A percentile compares a stretch with the other conserved stretches of the same genome.
Conservation (phyloP, 1,140 invertebrate genomes). For the honey bee (Apis mellifera) region DNA sequence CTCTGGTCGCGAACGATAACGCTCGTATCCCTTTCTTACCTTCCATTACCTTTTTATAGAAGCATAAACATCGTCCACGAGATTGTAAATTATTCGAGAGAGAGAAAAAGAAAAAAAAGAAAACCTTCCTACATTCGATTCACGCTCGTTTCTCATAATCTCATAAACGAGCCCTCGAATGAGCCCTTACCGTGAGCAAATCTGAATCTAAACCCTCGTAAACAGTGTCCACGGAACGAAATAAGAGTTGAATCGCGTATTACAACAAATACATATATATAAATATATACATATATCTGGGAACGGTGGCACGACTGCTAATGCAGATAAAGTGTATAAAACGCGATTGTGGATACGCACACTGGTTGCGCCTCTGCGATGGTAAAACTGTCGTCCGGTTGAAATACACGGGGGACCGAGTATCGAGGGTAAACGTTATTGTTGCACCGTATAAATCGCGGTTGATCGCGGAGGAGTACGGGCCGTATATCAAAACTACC, state of each 20-base stretch:
- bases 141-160: background rate
- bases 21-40: background rate
- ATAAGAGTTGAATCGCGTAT: conserved; percentile 37
- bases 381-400: conserved; percentile 63
- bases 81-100: conserved; percentile 34
- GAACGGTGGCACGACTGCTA: conserved; percentile 28
- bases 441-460: conserved; percentile 68
- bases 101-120: background rate
- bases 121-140: background rate
- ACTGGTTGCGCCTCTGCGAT: conserved; percentile 51
- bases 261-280: too few relatives aligned
- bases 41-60: background rate
- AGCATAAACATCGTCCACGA: background rate
- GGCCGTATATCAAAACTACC: conserved; percentile 68
- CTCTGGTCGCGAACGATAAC: background rate
- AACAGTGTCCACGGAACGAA: conserved; percentile 16
- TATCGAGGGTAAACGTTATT: conserved; percentile 64
- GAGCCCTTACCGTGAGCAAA: background rate
- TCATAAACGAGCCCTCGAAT: conserved; percentile 25
- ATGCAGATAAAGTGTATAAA: conserved; percentile 61
- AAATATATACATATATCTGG: conserved; percentile 36
- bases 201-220: conserved; percentile 1
- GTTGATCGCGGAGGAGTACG: conserved; percentile 67
- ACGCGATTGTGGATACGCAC: conserved; percentile 53
- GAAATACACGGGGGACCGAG: conserved; percentile 59